A percentile compares a stretch with the other conserved stretches of the same genome.
Evolutionary conservation across 2,797 vertebrate genomes (phyloP).

Genomic region (Kryptopterus vitreolus): DNA sequence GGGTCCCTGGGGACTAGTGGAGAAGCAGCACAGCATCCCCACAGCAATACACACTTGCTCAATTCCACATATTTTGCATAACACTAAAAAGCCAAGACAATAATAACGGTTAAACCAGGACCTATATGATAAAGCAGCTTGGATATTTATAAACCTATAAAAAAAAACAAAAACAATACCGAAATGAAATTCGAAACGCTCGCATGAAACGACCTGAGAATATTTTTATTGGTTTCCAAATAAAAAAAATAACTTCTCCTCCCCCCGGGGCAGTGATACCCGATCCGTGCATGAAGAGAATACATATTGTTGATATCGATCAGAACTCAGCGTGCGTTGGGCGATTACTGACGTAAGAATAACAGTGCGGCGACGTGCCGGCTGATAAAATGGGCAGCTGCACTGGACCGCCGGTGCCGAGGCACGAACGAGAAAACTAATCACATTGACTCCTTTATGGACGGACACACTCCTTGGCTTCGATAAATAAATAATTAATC

Average conservation of each 20-base stretch:
- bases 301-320: constrained; percentile 11
- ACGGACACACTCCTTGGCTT: constrained; percentile 18
- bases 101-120: background rate
- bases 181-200: background rate
- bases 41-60: background rate
- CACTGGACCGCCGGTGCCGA: background rate
- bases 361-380: constrained; percentile 1
- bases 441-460: constrained; percentile 26
- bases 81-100: background rate
- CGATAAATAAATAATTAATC: constrained; percentile 37
- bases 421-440: constrained; percentile 38
- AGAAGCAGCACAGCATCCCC: too few species aligned
- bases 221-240: constrained; percentile 11
- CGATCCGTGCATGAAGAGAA: background rate
- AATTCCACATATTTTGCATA: background rate
- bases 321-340: constrained; percentile 11
- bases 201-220: constrained; percentile 1
- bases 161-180: background rate
- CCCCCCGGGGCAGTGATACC: background rate
- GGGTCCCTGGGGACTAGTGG: too few species aligned
- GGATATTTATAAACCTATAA: background rate
- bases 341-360: constrained; percentile 22
- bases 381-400: constrained; percentile 38
- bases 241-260: background rate
- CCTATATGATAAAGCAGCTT: background rate